phyloP scores from a whole-genome alignment of 2,888 invertebrate genomes.

The Digitonthophagus gazella region DNA sequence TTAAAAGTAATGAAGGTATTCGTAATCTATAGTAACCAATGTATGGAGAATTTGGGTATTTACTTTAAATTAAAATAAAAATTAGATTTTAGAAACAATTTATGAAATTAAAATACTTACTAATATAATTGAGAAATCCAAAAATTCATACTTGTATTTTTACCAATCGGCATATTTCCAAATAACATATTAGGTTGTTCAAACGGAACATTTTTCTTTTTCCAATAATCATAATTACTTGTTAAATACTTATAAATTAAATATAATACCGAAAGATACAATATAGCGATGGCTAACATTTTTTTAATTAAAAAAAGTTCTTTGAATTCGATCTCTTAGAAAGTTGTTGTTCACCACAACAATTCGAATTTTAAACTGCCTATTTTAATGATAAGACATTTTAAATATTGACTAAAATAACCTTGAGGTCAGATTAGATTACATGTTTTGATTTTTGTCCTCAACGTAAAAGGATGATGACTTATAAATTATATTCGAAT shows the following conservation, averaged over 20 bases:
- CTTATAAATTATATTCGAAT: too few species aligned
- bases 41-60: conserved; percentile 36
- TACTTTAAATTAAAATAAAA: conserved; percentile 22
- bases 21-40: conserved; percentile 45
- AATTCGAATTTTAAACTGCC: too few species aligned
- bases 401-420: too few species aligned
- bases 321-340: too few species aligned
- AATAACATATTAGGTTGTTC: conserved; percentile 43
- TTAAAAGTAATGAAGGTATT: conserved; percentile 42
- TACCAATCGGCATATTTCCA: conserved; percentile 41
- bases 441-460: too few species aligned
- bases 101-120: conserved; percentile 36
- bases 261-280: conserved; percentile 10
- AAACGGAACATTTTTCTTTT: conserved; percentile 44
- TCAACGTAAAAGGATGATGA: too few species aligned
- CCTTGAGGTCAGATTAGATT: too few species aligned
- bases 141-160: background rate
- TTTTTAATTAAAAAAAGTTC: too few species aligned
- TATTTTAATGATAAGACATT: too few species aligned
- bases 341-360: too few species aligned
- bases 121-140: conserved; percentile 45
- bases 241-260: conserved; percentile 23
- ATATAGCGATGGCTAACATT: too few species aligned
- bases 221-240: conserved; percentile 41
- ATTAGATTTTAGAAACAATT: background rate